These are phyloP conservation scores for Euclidia mi DNA, from an alignment of 2,888 invertebrate genomes.

Conservation along the genomic window DNA sequence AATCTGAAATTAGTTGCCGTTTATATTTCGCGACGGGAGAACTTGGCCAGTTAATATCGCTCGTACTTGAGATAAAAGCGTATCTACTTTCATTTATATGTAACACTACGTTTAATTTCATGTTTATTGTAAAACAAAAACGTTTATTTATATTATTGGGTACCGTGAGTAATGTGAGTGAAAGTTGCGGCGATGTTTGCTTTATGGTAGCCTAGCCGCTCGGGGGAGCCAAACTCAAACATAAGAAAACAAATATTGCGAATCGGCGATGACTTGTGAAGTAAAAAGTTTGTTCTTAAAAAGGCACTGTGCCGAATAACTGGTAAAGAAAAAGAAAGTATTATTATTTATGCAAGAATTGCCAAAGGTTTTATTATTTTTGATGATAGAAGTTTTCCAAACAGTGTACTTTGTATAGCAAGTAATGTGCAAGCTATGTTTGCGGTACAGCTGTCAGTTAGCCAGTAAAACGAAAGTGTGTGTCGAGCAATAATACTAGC, in stretches of 20 bases:
- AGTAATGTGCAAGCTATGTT: no score
- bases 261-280: constrained; percentile 41
- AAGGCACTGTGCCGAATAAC: constrained; percentile 9
- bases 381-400: no score
- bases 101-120: constrained; percentile 17
- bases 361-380: no score
- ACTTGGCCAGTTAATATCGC: constrained; percentile 58
- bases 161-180: constrained; percentile 30
- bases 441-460: no score
- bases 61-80: constrained; percentile 48
- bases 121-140: constrained; percentile 31
- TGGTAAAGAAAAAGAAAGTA: constrained; percentile 16
- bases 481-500: no score
- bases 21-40: constrained; percentile 57
- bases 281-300: constrained; percentile 44
- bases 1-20: constrained; percentile 65
- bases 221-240: constrained; percentile 46
- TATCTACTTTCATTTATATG: constrained; percentile 36
- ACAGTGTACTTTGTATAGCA: no score
- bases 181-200: constrained; percentile 39
- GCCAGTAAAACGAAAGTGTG: no score
- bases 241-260: constrained; percentile 52
- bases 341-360: background rate
- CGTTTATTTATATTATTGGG: constrained; percentile 34
- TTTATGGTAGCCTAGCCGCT: constrained; percentile 22